Conservation (phyloP, 2,888 invertebrate genomes). For the Lasioglossum calceatum region DNA sequence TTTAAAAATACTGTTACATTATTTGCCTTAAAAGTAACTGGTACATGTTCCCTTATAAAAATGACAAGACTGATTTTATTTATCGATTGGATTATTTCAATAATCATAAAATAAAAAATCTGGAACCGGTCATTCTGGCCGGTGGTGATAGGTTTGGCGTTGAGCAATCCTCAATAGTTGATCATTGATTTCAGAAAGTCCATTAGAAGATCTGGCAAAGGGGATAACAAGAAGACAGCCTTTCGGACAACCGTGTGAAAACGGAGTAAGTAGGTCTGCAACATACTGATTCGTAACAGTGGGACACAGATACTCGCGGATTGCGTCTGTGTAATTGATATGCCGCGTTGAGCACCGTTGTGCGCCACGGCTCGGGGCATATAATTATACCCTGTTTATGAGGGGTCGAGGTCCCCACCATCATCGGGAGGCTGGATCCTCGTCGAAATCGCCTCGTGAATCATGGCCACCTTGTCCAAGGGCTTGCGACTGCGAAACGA, state of each 20-base stretch:
- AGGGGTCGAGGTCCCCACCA: conserved; percentile 11
- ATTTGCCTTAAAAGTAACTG: too few relatives aligned
- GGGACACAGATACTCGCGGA: neutral
- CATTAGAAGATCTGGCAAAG: neutral
- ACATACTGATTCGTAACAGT: neutral
- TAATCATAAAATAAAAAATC: too few relatives aligned
- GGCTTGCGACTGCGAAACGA: neutral
- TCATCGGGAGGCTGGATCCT: neutral
- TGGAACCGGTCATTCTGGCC: too few relatives aligned
- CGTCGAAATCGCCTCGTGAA: conserved; percentile 51
- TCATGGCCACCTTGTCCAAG: conserved; percentile 7
- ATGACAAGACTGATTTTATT: too few relatives aligned
- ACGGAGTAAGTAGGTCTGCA: neutral
- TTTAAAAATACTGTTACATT: too few relatives aligned
- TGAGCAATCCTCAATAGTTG: too few relatives aligned
- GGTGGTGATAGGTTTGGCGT: too few relatives aligned
- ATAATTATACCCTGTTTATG: conserved; percentile 47
- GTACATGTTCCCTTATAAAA: too few relatives aligned
- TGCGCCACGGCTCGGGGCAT: neutral
- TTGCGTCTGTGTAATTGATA: conserved; percentile 29
- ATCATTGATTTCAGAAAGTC: neutral
- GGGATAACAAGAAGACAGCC: neutral
- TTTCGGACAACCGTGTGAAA: neutral
- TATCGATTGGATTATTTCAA: too few relatives aligned
- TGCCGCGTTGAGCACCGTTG: conserved; percentile 3